Conservation (phyloP, 2,888 invertebrate genomes). For the Hesperia comma region DNA sequence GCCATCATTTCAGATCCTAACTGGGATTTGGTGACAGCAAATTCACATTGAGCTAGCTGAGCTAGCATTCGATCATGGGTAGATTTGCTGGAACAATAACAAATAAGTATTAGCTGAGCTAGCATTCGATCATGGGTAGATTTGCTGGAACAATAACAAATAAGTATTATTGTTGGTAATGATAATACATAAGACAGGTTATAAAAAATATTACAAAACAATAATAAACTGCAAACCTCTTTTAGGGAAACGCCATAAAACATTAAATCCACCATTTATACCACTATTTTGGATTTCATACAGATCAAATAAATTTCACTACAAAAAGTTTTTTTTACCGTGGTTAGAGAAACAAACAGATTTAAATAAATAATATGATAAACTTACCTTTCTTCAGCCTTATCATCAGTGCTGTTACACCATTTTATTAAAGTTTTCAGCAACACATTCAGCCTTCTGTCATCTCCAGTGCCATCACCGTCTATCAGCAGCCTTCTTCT, state of each 20-base stretch:
- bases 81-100: conserved; percentile 77
- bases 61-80: conserved; percentile 91
- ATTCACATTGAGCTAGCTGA: conserved; percentile 94
- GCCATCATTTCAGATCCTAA: conserved; percentile 91
- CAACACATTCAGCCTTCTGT: conserved; percentile 93
- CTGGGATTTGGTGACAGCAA: conserved; percentile 92
- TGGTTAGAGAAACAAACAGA: no score
- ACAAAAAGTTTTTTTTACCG: no score
- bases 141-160: conserved; percentile 72
- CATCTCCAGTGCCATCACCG: conserved; percentile 98
- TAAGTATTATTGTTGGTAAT: no score
- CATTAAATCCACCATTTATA: no score
- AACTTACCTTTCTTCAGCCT: conserved; percentile 86
- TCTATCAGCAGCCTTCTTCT: conserved; percentile 95
- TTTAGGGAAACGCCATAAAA: no score
- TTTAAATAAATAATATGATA: conserved; percentile 23
- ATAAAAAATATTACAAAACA: no score
- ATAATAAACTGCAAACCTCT: no score
- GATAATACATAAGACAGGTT: no score
- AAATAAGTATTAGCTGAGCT: conserved; percentile 77
- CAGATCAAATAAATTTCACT: no score
- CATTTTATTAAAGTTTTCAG: conserved; percentile 93
- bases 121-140: conserved; percentile 91
- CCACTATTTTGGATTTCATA: no score
- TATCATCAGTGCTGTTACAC: conserved; percentile 87